Evolutionary conservation across 2,113 vertebrate species (phyloP).

Genomic region (Gallinago jamesoni): DNA sequence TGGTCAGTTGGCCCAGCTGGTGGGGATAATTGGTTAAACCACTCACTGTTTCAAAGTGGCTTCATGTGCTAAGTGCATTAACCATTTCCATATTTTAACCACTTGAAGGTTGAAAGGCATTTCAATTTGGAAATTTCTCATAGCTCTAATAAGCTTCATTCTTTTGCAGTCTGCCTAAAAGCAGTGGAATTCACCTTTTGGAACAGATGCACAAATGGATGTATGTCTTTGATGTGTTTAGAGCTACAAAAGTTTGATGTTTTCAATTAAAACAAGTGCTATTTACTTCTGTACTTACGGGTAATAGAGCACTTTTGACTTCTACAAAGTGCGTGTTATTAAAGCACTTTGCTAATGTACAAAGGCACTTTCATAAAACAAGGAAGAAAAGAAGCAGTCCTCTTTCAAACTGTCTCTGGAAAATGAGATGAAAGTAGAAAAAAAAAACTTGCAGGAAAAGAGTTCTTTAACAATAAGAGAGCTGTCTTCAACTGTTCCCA

Average conservation of each 20-base stretch:
- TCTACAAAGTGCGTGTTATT: conserved; percentile 17
- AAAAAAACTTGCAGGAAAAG: conserved; percentile 41
- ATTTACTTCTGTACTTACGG: conserved; percentile 59
- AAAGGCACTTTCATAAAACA: conserved; percentile 57
- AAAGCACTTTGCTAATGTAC: conserved; percentile 64
- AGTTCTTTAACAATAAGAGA: conserved; percentile 60
- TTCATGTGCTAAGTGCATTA: conserved; percentile 35
- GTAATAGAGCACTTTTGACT: conserved; percentile 65
- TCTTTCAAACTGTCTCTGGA: conserved; percentile 64
- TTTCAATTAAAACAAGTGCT: conserved; percentile 68
- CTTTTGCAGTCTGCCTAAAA: conserved; percentile 49
- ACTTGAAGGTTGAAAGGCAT: conserved; percentile 54
- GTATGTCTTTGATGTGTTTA: conserved; percentile 64
- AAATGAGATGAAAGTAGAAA: conserved; percentile 67
- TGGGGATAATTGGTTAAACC: neutral
- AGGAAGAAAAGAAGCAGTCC: conserved; percentile 53
- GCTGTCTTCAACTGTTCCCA: conserved; percentile 44
- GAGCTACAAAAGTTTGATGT: conserved; percentile 66
- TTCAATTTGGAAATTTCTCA: conserved; percentile 43
- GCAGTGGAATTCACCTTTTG: conserved; percentile 53
- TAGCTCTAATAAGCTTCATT: conserved; percentile 40
- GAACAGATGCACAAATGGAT: conserved; percentile 55
- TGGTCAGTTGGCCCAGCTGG: neutral
- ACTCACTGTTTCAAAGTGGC: neutral
- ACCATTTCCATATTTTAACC: conserved; percentile 59